Percentiles rank a stretch among this genome's conserved stretches.
These are phyloP conservation scores for Sarotherodon lohbergeri DNA, from an alignment of 2,113 vertebrate genomes.

Conservation along the genomic window DNA sequence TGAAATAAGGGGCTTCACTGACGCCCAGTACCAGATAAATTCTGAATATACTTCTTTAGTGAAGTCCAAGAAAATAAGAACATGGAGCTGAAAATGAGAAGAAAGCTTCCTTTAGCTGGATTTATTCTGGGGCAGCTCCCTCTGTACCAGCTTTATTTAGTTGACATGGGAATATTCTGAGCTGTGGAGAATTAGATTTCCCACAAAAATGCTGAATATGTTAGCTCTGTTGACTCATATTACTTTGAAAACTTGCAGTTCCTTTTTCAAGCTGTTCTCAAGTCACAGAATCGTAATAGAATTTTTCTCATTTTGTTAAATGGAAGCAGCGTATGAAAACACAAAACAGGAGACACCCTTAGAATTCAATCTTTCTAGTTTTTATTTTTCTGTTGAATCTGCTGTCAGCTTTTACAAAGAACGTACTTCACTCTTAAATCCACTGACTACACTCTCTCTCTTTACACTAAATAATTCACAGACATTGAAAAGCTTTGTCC, in stretches of 20 bases:
- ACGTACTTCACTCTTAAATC: not conserved
- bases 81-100: not conserved
- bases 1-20: not conserved
- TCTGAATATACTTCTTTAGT: not conserved
- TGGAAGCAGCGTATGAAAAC: not conserved
- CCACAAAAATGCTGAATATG: not conserved
- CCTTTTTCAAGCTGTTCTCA: not conserved
- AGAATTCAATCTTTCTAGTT: too few relatives aligned
- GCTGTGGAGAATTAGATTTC: not conserved
- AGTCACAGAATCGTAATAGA: accelerated
- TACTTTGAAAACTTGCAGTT: not conserved
- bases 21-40: too few relatives aligned
- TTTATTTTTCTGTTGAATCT: too few relatives aligned
- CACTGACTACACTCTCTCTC: not conserved
- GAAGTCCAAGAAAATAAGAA: not conserved
- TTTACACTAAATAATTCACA: not conserved
- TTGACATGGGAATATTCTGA: not conserved
- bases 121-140: not conserved
- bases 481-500: not conserved
- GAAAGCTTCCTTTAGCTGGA: not conserved
- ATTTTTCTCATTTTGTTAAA: not conserved
- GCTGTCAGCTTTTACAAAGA: not conserved
- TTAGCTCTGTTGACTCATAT: not conserved
- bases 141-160: not conserved
- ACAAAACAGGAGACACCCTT: not conserved